Conservation (phyloP, 2,797 vertebrate species). For the Masticophis lateralis region DNA sequence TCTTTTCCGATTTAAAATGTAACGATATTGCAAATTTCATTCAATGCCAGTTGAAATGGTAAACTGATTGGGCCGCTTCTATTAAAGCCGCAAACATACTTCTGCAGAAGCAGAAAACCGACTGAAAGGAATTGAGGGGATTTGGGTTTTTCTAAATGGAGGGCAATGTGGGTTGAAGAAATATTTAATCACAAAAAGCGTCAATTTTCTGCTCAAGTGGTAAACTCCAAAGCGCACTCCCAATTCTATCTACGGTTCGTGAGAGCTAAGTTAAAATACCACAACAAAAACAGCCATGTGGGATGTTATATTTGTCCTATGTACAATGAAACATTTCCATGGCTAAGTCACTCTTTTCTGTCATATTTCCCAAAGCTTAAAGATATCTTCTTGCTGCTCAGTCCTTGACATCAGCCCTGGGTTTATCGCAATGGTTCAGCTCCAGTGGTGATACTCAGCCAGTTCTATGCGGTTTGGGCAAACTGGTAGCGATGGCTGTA, state of each 20-base stretch:
- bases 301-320: background rate
- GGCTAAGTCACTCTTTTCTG: background rate
- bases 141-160: background rate
- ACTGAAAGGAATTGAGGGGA: background rate
- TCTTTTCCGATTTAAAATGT: background rate
- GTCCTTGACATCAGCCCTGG: background rate
- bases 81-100: background rate
- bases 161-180: background rate
- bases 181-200: no score
- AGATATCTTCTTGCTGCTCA: background rate
- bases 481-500: no score
- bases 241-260: background rate
- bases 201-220: background rate
- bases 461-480: no score
- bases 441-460: background rate
- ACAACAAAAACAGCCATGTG: background rate
- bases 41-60: background rate
- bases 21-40: background rate
- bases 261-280: background rate
- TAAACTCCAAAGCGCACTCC: background rate
- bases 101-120: background rate
- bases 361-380: background rate
- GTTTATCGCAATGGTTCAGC: background rate
- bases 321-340: background rate
- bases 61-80: background rate